phyloP scores from a whole-genome alignment of 2,888 invertebrate genomes.

The Polydrusus pterygomalis region DNA sequence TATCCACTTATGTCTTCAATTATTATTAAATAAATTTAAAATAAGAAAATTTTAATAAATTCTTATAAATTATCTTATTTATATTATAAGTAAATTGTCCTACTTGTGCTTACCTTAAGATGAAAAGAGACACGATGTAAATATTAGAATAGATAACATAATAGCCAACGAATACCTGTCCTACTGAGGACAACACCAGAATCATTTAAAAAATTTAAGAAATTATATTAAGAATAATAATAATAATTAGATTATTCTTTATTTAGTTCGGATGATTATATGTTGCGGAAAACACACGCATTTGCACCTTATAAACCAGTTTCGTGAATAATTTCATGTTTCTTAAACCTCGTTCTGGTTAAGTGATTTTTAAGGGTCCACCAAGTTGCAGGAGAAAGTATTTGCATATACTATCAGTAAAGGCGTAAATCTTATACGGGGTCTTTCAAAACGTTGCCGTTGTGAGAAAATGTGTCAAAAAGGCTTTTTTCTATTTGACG shows the following conservation, averaged over 20 bases:
- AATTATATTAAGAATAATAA: no score
- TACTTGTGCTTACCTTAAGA: no score
- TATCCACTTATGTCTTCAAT: no score
- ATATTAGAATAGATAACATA: no score
- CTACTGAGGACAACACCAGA: not conserved
- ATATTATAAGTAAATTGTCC: no score
- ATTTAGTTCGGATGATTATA: not conserved
- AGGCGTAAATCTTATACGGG: conserved; percentile 16
- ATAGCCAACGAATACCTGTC: no score
- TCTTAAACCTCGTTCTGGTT: conserved; percentile 23
- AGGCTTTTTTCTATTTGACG: no score
- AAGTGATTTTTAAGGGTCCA: conserved; percentile 36
- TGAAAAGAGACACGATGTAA: no score
- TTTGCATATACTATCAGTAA: conserved; percentile 22
- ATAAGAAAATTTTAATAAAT: no score
- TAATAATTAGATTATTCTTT: not conserved
- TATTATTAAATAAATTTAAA: no score
- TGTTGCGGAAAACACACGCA: conserved; percentile 5
- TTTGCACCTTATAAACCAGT: conserved; percentile 19
- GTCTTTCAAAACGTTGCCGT: not conserved
- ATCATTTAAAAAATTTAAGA: not conserved
- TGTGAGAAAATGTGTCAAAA: not conserved
- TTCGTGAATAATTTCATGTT: conserved; percentile 18
- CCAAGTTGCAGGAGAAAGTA: conserved; percentile 36
- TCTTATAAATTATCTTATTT: no score